A percentile compares a stretch with the other conserved stretches of the same genome.
Conservation (phyloP, 2,888 invertebrate species). For the Mactromeris polynyma region DNA sequence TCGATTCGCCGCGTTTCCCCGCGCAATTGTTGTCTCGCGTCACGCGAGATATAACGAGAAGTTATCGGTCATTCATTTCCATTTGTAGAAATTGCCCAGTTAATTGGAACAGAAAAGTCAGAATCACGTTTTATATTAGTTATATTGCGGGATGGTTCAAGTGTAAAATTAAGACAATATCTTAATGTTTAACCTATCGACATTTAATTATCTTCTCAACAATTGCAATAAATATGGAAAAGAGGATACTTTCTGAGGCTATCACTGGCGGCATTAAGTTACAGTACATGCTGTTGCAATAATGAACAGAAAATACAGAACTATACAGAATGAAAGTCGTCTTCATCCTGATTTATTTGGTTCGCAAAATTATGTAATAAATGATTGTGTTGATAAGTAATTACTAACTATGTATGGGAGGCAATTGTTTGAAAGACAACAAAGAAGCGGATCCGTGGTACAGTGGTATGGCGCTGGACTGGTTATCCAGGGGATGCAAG, state of each 20-base stretch:
- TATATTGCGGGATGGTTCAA: conserved; percentile 51
- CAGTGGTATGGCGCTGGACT: no score
- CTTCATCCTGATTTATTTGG: no score
- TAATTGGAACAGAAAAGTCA: conserved; percentile 55
- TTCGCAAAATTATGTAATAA: no score
- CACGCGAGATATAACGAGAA: conserved; percentile 29
- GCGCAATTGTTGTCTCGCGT: conserved; percentile 47
- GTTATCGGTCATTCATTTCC: conserved; percentile 49
- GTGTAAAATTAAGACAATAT: conserved; percentile 67
- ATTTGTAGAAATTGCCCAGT: conserved; percentile 58
- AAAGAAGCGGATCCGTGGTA: no score
- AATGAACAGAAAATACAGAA: neutral
- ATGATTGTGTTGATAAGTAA: no score
- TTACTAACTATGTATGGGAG: no score
- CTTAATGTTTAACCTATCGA: conserved; percentile 63
- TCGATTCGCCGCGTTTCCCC: conserved; percentile 35
- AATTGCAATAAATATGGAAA: conserved; percentile 28
- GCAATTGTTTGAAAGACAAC: no score
- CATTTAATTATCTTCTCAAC: conserved; percentile 54
- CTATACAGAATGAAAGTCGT: neutral
- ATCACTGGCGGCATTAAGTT: neutral
- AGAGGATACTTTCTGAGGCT: neutral
- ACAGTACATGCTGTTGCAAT: neutral
- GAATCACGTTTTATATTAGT: conserved; percentile 64
- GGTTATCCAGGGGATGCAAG: no score